A percentile compares a stretch with the other conserved stretches of the same genome.
Evolutionary conservation across 1,140 invertebrate species (phyloP).

Genomic region (Carposina sasakii): DNA sequence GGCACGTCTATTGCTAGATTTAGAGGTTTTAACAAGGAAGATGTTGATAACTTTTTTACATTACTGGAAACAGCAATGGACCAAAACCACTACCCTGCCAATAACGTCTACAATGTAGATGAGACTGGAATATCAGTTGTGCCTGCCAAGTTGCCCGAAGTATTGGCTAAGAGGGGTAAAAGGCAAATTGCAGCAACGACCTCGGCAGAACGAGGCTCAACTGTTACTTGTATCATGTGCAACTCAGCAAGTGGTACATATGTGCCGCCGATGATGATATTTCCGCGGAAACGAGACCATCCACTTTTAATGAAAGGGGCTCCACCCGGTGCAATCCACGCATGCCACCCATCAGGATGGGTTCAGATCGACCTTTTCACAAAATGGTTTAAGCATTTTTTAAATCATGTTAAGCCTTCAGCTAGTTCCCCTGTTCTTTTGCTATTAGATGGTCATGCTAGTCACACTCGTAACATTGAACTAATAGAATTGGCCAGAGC

Average conservation of each 20-base stretch:
- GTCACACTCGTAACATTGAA: background rate
- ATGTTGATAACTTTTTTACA: constrained; percentile 20
- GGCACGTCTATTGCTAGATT: constrained; percentile 20
- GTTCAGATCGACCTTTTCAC: constrained; percentile 11
- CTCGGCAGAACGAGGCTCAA: constrained; percentile 22
- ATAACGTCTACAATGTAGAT: constrained; percentile 29
- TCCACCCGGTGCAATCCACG: constrained; percentile 38
- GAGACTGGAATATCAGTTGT: constrained; percentile 28
- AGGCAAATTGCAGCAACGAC: constrained; percentile 3
- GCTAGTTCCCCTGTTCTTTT: background rate
- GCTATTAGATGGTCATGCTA: background rate
- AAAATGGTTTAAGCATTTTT: constrained; percentile 4
- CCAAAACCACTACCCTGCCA: background rate
- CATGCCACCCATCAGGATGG: constrained; percentile 37
- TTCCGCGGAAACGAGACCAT: constrained; percentile 41
- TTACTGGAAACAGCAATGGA: constrained; percentile 10
- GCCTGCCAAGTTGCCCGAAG: background rate
- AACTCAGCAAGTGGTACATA: constrained; percentile 38
- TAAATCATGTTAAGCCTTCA: constrained; percentile 5
- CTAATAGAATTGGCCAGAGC: constrained; percentile 3
- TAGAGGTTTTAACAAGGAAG: constrained; percentile 23
- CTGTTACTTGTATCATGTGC: constrained; percentile 15
- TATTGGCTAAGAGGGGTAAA: background rate
- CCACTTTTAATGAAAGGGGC: constrained; percentile 38
- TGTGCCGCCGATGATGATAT: constrained; percentile 49